phyloP scores from a whole-genome alignment of 1,140 invertebrate genomes.

The Coptotermes formosanus region DNA sequence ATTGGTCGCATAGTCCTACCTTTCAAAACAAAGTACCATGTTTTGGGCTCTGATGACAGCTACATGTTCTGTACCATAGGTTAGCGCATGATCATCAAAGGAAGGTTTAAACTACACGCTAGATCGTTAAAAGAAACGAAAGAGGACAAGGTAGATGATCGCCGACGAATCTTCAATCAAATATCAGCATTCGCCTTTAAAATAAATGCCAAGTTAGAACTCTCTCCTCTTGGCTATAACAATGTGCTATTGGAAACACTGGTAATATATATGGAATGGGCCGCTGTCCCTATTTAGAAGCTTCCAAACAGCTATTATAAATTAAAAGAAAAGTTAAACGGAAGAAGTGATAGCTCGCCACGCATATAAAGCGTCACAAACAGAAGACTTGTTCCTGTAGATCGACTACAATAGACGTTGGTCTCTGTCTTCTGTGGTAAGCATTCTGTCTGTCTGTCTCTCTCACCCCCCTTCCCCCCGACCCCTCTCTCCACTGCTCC shows the following conservation, averaged over 20 bases:
- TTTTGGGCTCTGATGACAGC: not conserved
- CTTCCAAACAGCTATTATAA: constrained; percentile 2
- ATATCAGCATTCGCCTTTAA: not conserved
- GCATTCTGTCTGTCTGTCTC: too few species aligned
- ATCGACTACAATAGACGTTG: not conserved
- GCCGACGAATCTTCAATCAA: constrained; percentile 18
- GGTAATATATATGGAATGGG: constrained; percentile 3
- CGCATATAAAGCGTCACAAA: constrained; percentile 12
- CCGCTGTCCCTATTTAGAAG: not conserved
- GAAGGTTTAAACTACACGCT: constrained; percentile 5
- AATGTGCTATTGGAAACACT: constrained; percentile 2
- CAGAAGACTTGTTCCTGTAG: not conserved
- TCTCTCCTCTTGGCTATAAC: not conserved
- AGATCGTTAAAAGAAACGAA: constrained; percentile 23
- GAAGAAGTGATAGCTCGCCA: not conserved
- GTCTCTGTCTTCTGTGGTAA: not conserved
- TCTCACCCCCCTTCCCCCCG: not conserved
- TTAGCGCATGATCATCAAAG: constrained; percentile 21
- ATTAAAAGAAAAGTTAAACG: constrained; percentile 20
- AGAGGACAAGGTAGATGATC: constrained; percentile 18
- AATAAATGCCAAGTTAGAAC: not conserved
- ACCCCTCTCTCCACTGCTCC: not conserved
- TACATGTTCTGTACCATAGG: too few species aligned
- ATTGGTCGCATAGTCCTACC: not conserved
- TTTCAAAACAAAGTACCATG: constrained; percentile 7